Percentiles rank a stretch among this genome's conserved stretches.
Evolutionary conservation across 2,113 vertebrate species (phyloP).

Genomic region (Tyto alba): DNA sequence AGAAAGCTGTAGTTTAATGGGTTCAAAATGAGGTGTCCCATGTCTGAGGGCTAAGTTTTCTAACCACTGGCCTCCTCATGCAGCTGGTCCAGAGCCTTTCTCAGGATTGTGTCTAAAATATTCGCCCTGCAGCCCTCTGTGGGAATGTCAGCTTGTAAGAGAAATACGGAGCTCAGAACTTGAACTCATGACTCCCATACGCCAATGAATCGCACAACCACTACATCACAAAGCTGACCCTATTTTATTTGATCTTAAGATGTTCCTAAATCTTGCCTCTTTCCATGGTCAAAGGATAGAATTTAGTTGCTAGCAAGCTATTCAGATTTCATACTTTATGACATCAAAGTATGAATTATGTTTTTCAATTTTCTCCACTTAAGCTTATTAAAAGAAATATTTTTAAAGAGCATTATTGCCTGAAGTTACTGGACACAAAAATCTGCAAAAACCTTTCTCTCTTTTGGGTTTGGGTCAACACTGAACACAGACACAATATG

Average conservation of each 20-base stretch:
- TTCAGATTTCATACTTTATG: conserved; percentile 68
- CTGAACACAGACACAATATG: background rate
- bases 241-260: background rate
- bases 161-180: background rate
- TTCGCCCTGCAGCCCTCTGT: background rate
- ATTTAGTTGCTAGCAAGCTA: conserved; percentile 34
- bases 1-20: background rate
- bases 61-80: background rate
- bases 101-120: background rate
- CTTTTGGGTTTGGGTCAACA: background rate
- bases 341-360: conserved; percentile 70
- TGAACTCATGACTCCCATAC: background rate
- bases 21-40: background rate
- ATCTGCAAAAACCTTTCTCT: conserved; percentile 30
- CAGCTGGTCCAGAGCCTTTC: background rate
- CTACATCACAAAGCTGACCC: background rate
- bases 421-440: conserved; percentile 53
- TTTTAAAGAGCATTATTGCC: conserved; percentile 58
- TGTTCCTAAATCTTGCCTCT: conserved; percentile 49
- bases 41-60: background rate
- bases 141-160: background rate
- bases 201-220: background rate
- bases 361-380: conserved; percentile 67
- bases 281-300: conserved; percentile 36
- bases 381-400: conserved; percentile 68